Conservation (phyloP, 2,113 vertebrate genomes). For the Jacana jacana region DNA sequence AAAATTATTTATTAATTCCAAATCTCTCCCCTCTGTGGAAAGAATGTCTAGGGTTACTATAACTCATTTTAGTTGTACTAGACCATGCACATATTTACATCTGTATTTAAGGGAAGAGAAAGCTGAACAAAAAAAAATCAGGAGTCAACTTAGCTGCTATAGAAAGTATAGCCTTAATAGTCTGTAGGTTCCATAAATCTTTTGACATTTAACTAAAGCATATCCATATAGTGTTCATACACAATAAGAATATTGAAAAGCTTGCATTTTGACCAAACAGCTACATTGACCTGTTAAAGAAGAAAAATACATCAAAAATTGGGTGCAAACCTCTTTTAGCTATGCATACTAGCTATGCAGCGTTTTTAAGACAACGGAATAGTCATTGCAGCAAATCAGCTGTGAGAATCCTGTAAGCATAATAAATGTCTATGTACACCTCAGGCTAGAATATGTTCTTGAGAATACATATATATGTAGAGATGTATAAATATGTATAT, state of each 20-base stretch:
- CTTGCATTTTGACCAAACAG: neutral
- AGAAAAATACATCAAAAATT: neutral
- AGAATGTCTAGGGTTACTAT: neutral
- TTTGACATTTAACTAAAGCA: neutral
- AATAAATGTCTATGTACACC: neutral
- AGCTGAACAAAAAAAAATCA: neutral
- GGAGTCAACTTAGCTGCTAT: neutral
- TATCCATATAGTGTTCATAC: accelerated
- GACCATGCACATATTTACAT: neutral
- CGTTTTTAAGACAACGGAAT: neutral
- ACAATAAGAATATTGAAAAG: neutral
- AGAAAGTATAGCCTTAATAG: neutral
- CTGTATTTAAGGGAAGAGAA: neutral
- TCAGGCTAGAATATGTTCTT: neutral
- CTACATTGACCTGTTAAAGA: neutral
- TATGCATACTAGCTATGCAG: neutral
- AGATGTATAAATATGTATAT: neutral
- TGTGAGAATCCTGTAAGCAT: neutral
- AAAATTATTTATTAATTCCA: neutral
- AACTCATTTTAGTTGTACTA: neutral
- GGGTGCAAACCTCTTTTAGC: neutral
- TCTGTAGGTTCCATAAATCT: neutral
- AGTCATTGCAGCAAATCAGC: neutral
- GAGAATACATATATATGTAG: neutral
- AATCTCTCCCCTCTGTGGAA: neutral